Percentiles rank a stretch among this genome's conserved stretches.
Evolutionary conservation across 2,888 invertebrate genomes (phyloP).

Genomic region (Pocota personata): DNA sequence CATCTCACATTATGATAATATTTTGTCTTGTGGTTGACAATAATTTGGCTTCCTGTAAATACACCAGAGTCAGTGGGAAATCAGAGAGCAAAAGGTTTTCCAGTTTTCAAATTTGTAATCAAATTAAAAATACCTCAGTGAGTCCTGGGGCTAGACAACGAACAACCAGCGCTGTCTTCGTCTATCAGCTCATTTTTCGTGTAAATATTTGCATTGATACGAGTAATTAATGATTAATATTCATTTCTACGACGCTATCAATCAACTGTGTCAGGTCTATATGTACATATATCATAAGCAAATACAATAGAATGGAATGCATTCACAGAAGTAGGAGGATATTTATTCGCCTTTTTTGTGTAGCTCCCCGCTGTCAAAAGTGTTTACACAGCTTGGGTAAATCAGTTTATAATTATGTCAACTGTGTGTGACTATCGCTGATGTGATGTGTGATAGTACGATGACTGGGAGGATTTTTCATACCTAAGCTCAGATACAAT

Average conservation of each 20-base stretch:
- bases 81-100: background rate
- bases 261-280: slow-evolving; percentile 53
- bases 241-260: slow-evolving; percentile 55
- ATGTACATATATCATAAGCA: slow-evolving; percentile 56
- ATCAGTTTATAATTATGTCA: slow-evolving; percentile 65
- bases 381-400: slow-evolving; percentile 62
- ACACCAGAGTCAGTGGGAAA: slow-evolving; percentile 21
- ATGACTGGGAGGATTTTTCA: slow-evolving; percentile 23
- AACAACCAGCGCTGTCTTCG: background rate
- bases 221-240: slow-evolving; percentile 66
- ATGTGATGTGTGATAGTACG: slow-evolving; percentile 27
- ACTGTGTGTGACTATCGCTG: slow-evolving; percentile 32
- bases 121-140: slow-evolving; percentile 26
- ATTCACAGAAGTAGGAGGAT: slow-evolving; percentile 33
- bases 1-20: background rate
- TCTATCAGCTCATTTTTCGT: slow-evolving; percentile 20
- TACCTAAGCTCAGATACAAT: background rate
- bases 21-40: slow-evolving; percentile 2
- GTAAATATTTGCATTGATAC: slow-evolving; percentile 60
- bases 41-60: background rate
- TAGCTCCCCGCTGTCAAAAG: slow-evolving; percentile 26
- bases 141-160: background rate
- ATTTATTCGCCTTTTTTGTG: slow-evolving; percentile 2
- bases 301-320: slow-evolving; percentile 59
- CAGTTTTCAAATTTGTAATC: slow-evolving; percentile 13